Evolutionary conservation across 2,113 vertebrate species (phyloP).

Genomic region (Alces alces): DNA sequence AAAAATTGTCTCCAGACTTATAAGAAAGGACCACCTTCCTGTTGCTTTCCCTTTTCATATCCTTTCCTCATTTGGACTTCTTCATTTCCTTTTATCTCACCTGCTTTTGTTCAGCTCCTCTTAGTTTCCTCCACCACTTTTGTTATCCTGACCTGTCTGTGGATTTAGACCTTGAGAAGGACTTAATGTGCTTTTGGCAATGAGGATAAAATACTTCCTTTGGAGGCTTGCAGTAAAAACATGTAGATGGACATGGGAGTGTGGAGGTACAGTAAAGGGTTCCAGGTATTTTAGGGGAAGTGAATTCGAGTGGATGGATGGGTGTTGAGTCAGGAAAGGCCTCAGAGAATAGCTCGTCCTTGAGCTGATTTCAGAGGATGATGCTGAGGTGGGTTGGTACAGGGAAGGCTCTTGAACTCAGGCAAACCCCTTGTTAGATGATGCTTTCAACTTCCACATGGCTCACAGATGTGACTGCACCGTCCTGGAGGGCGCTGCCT

Average conservation of each 20-base stretch:
- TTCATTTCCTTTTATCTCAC: neutral
- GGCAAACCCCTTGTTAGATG: neutral
- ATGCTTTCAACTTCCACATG: neutral
- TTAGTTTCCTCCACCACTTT: neutral
- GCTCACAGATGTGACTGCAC: neutral
- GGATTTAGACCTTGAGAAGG: neutral
- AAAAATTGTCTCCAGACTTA: neutral
- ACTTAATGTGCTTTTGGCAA: neutral
- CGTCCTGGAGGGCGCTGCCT: neutral
- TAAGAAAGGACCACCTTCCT: neutral
- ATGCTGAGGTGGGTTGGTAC: neutral
- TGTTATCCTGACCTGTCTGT: neutral
- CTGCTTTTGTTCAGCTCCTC: neutral
- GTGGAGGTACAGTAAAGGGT: neutral
- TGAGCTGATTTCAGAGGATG: neutral
- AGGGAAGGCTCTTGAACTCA: neutral
- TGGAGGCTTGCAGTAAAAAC: neutral
- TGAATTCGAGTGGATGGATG: neutral
- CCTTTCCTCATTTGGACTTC: neutral
- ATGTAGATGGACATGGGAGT: neutral
- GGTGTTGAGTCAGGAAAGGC: neutral
- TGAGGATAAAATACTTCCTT: neutral
- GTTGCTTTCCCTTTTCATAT: neutral
- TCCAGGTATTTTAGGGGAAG: neutral
- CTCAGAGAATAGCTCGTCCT: neutral